These are phyloP conservation scores for Lordiphosa clarofinis DNA, from an alignment of 1,140 invertebrate genomes.

Conservation along the genomic window DNA sequence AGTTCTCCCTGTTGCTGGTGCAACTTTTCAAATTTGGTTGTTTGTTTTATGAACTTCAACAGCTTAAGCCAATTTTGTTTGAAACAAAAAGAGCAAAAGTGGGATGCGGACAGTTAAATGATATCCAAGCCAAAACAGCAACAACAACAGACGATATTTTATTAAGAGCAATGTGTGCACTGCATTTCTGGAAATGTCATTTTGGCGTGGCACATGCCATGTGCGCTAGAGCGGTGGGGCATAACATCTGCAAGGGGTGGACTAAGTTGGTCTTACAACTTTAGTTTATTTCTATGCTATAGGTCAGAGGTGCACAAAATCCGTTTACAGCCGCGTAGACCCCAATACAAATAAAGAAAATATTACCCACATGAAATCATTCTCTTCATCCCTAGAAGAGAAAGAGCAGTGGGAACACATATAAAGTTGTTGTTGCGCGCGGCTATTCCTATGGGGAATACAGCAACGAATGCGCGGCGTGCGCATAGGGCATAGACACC, in stretches of 20 bases:
- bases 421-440: no score
- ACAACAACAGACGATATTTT: slow-evolving; percentile 2
- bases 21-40: slow-evolving; percentile 62
- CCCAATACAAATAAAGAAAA: no score
- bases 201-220: neutral
- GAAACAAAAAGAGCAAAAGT: slow-evolving; percentile 18
- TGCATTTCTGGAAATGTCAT: slow-evolving; percentile 10
- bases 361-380: no score
- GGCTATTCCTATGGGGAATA: no score
- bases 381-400: no score
- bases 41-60: slow-evolving; percentile 65
- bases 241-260: slow-evolving; percentile 11
- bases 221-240: neutral
- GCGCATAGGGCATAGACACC: no score
- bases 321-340: no score
- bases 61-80: slow-evolving; percentile 57
- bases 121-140: slow-evolving; percentile 31
- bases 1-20: slow-evolving; percentile 40
- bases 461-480: no score
- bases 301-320: no score
- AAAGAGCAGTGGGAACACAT: no score
- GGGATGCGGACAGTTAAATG: slow-evolving; percentile 23
- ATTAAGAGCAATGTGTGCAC: slow-evolving; percentile 15
- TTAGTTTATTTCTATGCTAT: neutral
- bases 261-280: slow-evolving; percentile 4